A percentile compares a stretch with the other conserved stretches of the same genome.
These are phyloP conservation scores for Drosophila vallismaia DNA, from an alignment of 2,888 invertebrate species.

Conservation along the genomic window DNA sequence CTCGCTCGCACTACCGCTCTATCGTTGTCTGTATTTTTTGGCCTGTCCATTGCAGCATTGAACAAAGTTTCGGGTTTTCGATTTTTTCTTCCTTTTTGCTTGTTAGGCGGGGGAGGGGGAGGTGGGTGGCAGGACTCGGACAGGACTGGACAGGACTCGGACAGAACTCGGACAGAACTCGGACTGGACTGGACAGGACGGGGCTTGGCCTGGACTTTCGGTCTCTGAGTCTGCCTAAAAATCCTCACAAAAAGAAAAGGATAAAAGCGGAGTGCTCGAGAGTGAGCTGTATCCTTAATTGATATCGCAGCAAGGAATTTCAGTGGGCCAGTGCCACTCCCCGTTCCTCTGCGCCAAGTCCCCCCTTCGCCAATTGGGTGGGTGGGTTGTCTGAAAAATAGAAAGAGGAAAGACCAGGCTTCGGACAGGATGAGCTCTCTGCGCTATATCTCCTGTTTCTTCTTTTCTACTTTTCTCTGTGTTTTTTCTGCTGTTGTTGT, in stretches of 20 bases:
- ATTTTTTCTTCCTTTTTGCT: constrained; percentile 18
- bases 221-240: constrained; percentile 44
- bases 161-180: neutral
- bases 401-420: constrained; percentile 31
- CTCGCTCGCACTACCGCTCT: constrained; percentile 8
- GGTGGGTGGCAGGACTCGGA: neutral
- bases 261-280: constrained; percentile 16
- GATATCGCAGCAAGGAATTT: constrained; percentile 81
- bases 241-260: constrained; percentile 40
- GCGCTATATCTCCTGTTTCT: constrained; percentile 12
- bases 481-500: neutral
- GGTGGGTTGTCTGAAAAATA: constrained; percentile 15
- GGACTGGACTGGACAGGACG: constrained; percentile 6
- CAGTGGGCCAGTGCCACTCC: constrained; percentile 44
- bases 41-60: constrained; percentile 49
- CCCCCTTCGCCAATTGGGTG: too few relatives aligned
- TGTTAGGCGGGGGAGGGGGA: neutral
- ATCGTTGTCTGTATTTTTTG: constrained; percentile 21
- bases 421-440: constrained; percentile 37
- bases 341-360: neutral
- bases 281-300: constrained; percentile 79
- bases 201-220: constrained; percentile 20
- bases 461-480: neutral
- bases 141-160: constrained; percentile 1
- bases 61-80: constrained; percentile 46